Conservation (phyloP, 2,113 vertebrate genomes). For the Colaptes auratus region DNA sequence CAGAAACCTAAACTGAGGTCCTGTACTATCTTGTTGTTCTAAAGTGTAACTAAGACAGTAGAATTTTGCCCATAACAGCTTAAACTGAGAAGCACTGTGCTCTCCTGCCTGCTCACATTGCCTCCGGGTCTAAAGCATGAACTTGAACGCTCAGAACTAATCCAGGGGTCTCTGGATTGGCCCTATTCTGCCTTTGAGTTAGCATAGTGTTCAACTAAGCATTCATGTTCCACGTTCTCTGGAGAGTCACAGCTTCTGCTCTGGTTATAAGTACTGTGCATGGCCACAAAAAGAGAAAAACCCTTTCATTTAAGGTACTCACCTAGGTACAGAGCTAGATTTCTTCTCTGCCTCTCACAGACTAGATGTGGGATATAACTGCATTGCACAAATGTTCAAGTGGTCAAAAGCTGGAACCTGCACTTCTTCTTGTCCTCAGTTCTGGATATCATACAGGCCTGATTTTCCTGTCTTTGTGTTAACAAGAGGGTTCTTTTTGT, state of each 20-base stretch:
- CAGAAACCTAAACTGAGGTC: neutral
- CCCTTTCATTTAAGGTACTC: neutral
- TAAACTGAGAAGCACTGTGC: neutral
- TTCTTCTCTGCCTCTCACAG: neutral
- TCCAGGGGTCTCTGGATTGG: neutral
- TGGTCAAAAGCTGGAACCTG: neutral
- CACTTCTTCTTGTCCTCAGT: neutral
- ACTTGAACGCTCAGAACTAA: neutral
- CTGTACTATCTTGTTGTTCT: neutral
- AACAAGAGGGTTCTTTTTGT: neutral
- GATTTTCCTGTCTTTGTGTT: neutral
- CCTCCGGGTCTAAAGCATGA: neutral
- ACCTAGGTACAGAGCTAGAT: neutral
- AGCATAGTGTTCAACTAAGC: neutral
- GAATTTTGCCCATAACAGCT: neutral
- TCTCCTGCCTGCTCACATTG: neutral
- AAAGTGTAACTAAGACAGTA: neutral
- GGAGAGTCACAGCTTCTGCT: neutral
- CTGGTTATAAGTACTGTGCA: neutral
- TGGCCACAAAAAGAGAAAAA: neutral
- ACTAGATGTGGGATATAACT: neutral
- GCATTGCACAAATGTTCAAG: neutral
- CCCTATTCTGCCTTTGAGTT: neutral
- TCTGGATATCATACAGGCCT: neutral
- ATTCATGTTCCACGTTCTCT: neutral